Evolutionary conservation across 1,140 invertebrate species (phyloP).

Genomic region (Zaprionus kolodkinae): DNA sequence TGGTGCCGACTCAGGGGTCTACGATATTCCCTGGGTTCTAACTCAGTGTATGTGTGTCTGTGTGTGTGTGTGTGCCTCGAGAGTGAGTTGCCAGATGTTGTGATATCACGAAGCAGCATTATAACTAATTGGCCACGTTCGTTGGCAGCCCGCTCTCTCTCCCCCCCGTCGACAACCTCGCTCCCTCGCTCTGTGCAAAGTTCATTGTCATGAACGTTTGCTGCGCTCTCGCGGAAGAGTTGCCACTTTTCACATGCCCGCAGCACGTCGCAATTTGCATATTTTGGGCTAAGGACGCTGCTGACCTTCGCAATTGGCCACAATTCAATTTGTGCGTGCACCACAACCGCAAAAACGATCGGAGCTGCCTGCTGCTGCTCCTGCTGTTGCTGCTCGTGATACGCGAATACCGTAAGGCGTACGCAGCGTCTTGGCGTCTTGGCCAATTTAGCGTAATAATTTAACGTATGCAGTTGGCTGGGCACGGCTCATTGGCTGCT

Average conservation of each 20-base stretch:
- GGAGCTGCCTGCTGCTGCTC: slow-evolving; percentile 45
- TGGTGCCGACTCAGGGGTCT: slow-evolving; percentile 47
- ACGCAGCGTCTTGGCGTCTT: slow-evolving; percentile 61
- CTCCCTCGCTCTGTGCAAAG: slow-evolving; percentile 31
- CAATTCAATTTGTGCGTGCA: slow-evolving; percentile 68
- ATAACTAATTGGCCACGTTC: slow-evolving; percentile 82
- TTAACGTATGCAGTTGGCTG: slow-evolving; percentile 70
- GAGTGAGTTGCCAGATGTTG: slow-evolving; percentile 82
- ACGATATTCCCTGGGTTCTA: slow-evolving; percentile 20
- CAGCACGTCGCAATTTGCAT: slow-evolving; percentile 66
- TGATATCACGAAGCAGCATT: slow-evolving; percentile 82
- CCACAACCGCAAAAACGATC: slow-evolving; percentile 33
- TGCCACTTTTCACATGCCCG: slow-evolving; percentile 69
- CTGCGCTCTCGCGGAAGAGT: slow-evolving; percentile 55
- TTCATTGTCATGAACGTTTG: slow-evolving; percentile 77
- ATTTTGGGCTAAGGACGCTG: slow-evolving; percentile 70
- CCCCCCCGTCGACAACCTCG: slow-evolving; percentile 2
- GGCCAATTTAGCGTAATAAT: slow-evolving; percentile 78
- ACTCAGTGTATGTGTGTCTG: slow-evolving; percentile 8
- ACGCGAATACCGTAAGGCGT: slow-evolving; percentile 1
- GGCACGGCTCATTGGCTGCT: slow-evolving; percentile 58
- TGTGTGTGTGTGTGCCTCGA: slow-evolving; percentile 49
- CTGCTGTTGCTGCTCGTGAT: slow-evolving; percentile 17
- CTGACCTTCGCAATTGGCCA: slow-evolving; percentile 77
- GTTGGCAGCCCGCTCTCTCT: slow-evolving; percentile 54